These are phyloP conservation scores for Aethes cnicana DNA, from an alignment of 2,888 invertebrate genomes.

Conservation along the genomic window DNA sequence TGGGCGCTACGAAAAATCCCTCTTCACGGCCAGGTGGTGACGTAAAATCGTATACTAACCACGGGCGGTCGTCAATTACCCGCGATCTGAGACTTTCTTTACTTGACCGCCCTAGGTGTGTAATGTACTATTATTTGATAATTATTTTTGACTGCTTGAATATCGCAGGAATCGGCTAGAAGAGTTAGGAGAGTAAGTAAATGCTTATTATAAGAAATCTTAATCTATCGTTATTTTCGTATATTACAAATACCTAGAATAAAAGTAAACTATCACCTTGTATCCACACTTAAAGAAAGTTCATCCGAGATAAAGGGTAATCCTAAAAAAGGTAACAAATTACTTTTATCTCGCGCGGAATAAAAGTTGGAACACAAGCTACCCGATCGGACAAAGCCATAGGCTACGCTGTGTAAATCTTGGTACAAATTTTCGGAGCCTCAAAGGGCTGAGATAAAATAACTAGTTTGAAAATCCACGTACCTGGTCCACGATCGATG, in stretches of 20 bases:
- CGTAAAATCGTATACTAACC: too few species aligned
- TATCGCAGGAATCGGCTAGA: too few species aligned
- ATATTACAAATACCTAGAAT: too few species aligned
- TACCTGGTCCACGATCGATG: conserved; percentile 27
- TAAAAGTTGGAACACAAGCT: conserved; percentile 13
- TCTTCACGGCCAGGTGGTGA: too few species aligned
- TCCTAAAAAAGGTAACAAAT: conserved; percentile 20
- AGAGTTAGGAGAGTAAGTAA: too few species aligned
- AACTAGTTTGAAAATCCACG: conserved; percentile 23
- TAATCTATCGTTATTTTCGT: too few species aligned
- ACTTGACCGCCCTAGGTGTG: too few species aligned
- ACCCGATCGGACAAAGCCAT: conserved; percentile 21
- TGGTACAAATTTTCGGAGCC: conserved; percentile 28
- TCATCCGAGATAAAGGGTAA: background rate
- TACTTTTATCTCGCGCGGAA: conserved; percentile 22
- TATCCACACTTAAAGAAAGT: background rate
- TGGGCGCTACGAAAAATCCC: too few species aligned
- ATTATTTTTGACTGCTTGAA: too few species aligned
- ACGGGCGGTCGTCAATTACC: too few species aligned
- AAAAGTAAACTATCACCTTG: background rate
- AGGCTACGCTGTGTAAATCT: conserved; percentile 29
- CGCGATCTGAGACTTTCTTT: too few species aligned
- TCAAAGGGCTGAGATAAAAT: conserved; percentile 25
- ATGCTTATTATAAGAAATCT: background rate
- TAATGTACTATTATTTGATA: too few species aligned